Percentiles rank a stretch among this genome's conserved stretches.
Conservation (phyloP, 2,888 invertebrate species). For the Euphydryas editha region DNA sequence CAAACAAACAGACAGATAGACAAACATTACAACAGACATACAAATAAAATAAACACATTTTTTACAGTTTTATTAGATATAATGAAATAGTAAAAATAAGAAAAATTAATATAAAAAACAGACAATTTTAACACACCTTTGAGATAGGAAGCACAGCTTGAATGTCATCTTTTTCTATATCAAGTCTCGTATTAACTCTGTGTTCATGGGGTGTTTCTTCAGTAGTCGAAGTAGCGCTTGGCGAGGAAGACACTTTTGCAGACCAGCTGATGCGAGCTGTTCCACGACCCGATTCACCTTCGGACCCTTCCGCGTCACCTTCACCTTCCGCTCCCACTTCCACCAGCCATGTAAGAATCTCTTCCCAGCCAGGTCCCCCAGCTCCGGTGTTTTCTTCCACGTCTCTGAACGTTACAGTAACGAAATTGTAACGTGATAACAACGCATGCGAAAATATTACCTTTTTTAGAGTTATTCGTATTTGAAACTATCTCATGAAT, state of each 20-base stretch:
- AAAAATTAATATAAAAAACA: background rate
- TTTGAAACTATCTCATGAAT: constrained; percentile 1
- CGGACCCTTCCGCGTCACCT: constrained; percentile 72
- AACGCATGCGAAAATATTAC: background rate
- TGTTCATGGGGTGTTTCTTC: constrained; percentile 76
- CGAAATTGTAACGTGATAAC: background rate
- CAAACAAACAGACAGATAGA: too few species aligned
- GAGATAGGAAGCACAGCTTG: constrained; percentile 97
- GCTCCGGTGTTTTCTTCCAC: constrained; percentile 68
- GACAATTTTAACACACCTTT: constrained; percentile 85
- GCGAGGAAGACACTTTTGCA: constrained; percentile 78
- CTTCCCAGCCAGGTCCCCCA: constrained; percentile 85
- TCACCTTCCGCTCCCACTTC: constrained; percentile 94
- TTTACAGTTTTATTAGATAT: too few species aligned
- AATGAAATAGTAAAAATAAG: too few species aligned
- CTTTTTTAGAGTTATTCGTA: background rate
- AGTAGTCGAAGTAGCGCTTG: constrained; percentile 63
- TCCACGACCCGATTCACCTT: constrained; percentile 86
- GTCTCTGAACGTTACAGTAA: constrained; percentile 51
- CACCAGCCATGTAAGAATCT: constrained; percentile 95
- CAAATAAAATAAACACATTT: too few species aligned
- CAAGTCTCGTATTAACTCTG: constrained; percentile 91
- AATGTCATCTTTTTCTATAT: constrained; percentile 96
- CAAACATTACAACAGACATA: too few species aligned
- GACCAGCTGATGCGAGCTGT: constrained; percentile 95